Conservation (phyloP, 1,140 invertebrate species). For the Trinorchestia longiramus region DNA sequence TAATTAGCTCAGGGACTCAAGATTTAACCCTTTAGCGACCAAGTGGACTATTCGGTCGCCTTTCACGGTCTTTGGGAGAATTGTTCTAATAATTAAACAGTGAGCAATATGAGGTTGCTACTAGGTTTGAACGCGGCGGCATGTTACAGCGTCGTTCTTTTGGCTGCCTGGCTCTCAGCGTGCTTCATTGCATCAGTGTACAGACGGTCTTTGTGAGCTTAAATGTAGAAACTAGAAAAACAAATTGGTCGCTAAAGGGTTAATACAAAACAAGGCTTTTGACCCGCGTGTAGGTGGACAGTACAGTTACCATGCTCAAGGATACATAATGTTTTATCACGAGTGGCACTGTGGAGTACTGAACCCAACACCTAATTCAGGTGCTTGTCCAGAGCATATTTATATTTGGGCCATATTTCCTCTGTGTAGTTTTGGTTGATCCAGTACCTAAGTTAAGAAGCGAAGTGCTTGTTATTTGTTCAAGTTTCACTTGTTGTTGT, state of each 20-base stretch:
- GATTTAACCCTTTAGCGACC: no score
- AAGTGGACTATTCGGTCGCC: no score
- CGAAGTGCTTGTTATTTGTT: not conserved
- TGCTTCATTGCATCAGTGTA: no score
- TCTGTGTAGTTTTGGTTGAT: constrained; percentile 1
- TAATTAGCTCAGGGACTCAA: not conserved
- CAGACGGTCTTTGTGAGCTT: no score
- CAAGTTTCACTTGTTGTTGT: not conserved
- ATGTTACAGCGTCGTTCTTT: no score
- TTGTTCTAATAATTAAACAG: no score
- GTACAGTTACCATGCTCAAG: not conserved
- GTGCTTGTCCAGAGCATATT: not conserved
- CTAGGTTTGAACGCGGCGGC: no score
- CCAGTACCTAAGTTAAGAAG: not conserved
- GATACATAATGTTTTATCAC: not conserved
- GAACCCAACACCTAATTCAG: not conserved
- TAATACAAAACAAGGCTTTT: not conserved
- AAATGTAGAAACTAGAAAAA: no score
- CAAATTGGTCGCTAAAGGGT: no score
- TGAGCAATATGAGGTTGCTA: no score
- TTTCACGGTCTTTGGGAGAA: no score
- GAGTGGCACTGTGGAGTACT: not conserved
- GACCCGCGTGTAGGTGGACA: not conserved
- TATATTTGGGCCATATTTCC: not conserved
- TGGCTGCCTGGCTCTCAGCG: no score